These are phyloP conservation scores for Arremon brunneinucha DNA, from an alignment of 2,797 vertebrate genomes.

Conservation along the genomic window DNA sequence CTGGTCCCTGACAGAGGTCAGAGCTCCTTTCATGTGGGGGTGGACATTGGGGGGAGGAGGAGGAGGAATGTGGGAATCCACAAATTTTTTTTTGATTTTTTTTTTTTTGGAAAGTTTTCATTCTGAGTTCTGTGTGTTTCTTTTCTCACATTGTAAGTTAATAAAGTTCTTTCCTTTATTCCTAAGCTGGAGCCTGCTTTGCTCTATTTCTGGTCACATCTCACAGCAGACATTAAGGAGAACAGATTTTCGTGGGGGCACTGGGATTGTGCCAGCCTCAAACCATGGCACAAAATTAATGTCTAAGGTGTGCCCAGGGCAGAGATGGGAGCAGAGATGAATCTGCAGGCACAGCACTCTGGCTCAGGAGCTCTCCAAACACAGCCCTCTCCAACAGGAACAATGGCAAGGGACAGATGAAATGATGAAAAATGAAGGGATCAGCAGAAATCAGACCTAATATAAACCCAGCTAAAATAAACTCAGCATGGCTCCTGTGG, in stretches of 20 bases:
- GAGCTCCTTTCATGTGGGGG: no score
- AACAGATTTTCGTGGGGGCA: not conserved
- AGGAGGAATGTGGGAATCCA: not conserved
- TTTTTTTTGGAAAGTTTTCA: not conserved
- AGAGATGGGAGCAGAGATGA: not conserved
- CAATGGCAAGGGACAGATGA: not conserved
- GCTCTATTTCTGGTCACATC: not conserved
- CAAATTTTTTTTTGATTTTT: no score
- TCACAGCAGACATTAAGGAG: not conserved
- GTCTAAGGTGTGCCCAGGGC: not conserved
- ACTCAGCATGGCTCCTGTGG: conserved; percentile 24
- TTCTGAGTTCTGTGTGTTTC: not conserved
- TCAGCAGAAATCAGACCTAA: conserved; percentile 43
- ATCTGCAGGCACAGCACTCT: not conserved
- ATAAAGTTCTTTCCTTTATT: not conserved
- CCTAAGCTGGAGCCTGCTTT: not conserved
- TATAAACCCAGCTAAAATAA: conserved; percentile 34
- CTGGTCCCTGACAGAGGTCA: not conserved
- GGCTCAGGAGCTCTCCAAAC: conserved; percentile 8
- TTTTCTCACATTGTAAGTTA: not conserved
- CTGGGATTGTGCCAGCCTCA: not conserved
- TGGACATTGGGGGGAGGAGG: no score
- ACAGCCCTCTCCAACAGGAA: not conserved
- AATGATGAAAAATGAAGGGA: conserved; percentile 43
- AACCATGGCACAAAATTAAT: not conserved